phyloP scores from a whole-genome alignment of 2,888 invertebrate species.

The Coenonympha arcania region DNA sequence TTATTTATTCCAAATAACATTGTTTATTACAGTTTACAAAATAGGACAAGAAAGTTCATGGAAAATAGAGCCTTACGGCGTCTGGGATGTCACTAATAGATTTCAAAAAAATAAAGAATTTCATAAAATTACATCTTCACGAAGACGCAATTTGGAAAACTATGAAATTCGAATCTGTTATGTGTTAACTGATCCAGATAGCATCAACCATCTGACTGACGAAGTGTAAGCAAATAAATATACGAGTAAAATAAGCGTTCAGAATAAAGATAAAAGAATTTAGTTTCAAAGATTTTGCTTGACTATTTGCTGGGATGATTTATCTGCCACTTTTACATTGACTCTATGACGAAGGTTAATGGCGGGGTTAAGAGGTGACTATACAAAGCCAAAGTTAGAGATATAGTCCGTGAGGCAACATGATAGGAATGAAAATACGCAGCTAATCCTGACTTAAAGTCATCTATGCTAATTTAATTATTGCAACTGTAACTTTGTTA shows the following conservation, averaged over 20 bases:
- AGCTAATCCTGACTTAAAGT: too few species aligned
- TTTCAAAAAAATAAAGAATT: constrained; percentile 35
- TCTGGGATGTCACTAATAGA: constrained; percentile 40
- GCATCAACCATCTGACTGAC: constrained; percentile 75
- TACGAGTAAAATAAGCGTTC: too few species aligned
- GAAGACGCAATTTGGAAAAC: constrained; percentile 63
- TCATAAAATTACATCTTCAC: constrained; percentile 41
- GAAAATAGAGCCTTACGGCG: constrained; percentile 47
- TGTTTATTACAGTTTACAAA: constrained; percentile 54
- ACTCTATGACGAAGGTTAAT: too few species aligned
- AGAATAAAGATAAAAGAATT: too few species aligned
- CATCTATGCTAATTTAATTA: too few species aligned
- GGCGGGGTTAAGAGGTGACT: too few species aligned
- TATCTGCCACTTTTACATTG: too few species aligned
- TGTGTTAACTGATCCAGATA: constrained; percentile 76
- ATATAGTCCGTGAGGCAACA: too few species aligned
- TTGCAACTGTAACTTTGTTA: neutral
- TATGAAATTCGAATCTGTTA: constrained; percentile 69
- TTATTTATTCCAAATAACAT: neutral
- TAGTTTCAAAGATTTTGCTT: too few species aligned
- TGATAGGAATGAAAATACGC: too few species aligned
- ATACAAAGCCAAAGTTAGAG: too few species aligned
- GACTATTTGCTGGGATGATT: too few species aligned
- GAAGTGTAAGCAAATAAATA: constrained; percentile 62
- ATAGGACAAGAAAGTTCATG: constrained; percentile 38